Evolutionary conservation across 2,797 vertebrate genomes (phyloP).

Genomic region (Pteropus rufus): DNA sequence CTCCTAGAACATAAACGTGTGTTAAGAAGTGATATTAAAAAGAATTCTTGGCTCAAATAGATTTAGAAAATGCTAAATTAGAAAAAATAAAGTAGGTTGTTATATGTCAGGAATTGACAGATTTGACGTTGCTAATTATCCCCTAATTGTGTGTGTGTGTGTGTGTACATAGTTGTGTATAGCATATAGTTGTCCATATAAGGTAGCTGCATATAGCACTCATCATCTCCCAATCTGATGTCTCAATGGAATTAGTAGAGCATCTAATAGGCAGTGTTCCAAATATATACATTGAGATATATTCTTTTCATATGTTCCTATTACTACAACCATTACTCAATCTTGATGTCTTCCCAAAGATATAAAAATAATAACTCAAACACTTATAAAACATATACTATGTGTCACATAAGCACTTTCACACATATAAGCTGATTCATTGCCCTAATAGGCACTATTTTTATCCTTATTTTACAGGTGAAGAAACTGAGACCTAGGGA

Average conservation of each 20-base stretch:
- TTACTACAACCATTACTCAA: neutral
- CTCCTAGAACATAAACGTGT: neutral
- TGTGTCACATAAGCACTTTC: neutral
- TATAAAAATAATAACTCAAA: neutral
- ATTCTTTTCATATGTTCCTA: neutral
- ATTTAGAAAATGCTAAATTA: neutral
- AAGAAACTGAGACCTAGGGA: neutral
- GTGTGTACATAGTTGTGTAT: neutral
- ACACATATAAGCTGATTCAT: neutral
- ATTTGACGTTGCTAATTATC: neutral
- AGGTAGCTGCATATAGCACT: neutral
- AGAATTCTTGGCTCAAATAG: neutral
- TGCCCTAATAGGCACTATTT: neutral
- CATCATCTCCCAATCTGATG: neutral
- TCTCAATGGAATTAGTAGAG: neutral
- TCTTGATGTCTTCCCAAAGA: neutral
- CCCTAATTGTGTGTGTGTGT: neutral
- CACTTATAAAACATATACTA: neutral
- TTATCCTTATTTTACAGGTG: neutral
- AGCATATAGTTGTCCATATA: neutral
- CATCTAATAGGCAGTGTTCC: neutral
- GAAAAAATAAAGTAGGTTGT: neutral
- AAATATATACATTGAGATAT: neutral
- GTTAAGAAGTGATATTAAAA: neutral
- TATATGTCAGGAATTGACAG: neutral